These are phyloP conservation scores for Venturia canescens DNA, from an alignment of 1,140 invertebrate genomes.

Conservation along the genomic window DNA sequence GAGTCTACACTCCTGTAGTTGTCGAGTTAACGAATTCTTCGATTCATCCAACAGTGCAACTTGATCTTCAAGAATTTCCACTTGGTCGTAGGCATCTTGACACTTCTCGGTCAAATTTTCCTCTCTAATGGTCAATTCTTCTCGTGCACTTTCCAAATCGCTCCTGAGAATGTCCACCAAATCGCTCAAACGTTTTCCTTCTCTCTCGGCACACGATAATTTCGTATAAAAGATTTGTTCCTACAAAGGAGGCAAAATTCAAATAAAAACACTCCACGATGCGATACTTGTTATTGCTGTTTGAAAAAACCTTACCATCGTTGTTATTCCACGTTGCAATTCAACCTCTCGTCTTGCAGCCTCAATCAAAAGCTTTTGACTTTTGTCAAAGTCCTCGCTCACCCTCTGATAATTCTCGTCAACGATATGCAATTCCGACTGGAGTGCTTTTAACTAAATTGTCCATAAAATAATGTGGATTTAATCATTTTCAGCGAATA, in stretches of 20 bases:
- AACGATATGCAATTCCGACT: conserved; percentile 54
- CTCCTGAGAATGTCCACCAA: conserved; percentile 56
- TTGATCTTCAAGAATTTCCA: conserved; percentile 56
- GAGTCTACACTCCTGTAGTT: conserved; percentile 64
- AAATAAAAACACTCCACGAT: not conserved
- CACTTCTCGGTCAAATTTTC: conserved; percentile 52
- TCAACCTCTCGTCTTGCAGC: conserved; percentile 58
- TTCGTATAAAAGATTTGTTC: conserved; percentile 58
- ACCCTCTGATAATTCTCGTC: conserved; percentile 61
- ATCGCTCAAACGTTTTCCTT: conserved; percentile 51
- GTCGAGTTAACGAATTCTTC: conserved; percentile 60
- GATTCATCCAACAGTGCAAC: conserved; percentile 58
- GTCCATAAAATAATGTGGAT: not conserved
- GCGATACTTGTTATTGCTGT: not conserved
- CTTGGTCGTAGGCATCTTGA: conserved; percentile 47
- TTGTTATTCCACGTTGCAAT: conserved; percentile 58
- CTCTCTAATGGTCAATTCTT: conserved; percentile 55
- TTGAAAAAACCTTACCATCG: conserved; percentile 52
- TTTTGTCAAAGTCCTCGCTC: conserved; percentile 59
- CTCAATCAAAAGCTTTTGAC: conserved; percentile 58
- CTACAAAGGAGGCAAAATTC: conserved; percentile 50
- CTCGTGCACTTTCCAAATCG: conserved; percentile 57
- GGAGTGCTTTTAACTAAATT: conserved; percentile 57
- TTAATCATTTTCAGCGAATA: too few species aligned
- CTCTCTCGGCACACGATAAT: conserved; percentile 52